Evolutionary conservation across 1,140 invertebrate genomes (phyloP), one percentile per base, ranked within the genome.

Genomic region (Philaenus spumarius): DNA sequence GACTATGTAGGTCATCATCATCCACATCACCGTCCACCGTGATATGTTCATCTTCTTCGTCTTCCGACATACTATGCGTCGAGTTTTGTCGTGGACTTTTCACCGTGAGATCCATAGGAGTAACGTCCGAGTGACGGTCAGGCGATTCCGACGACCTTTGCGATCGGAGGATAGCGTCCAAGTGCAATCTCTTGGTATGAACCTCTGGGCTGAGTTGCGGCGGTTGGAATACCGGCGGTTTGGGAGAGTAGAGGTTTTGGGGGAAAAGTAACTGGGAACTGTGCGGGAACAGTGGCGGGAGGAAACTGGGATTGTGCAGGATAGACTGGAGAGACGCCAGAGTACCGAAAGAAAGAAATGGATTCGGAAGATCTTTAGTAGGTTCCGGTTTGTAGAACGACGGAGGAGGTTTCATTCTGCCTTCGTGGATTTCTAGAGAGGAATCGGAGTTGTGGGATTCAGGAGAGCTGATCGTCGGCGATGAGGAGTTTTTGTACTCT

Each of bases 381-480:
- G 15, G 59, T 71, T 51, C 67, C 75, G 68, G 64, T 20, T 43
- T 62, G 54, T 42, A 62, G 61, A 47, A 62, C 30, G 24, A 39
- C 50, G 17, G 35, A 42, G 9, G 71, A 43, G 26, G 69, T 45
- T 0, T 68, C 54, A 64, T 67, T 62, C 76, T 68, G 42, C 77
- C 71, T 45, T 82, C 81, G 19, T 76, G 77, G 22, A 83, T 73
- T 65, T 85, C 82, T 15, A 83, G 74, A 0, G 82, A 84, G 7
- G 84, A 85, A 58, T 86, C 85, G 46, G 85, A 88, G 63, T 86
- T 85, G 59, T 87, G 84, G 0, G 85, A 87, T 56, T 87, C 86
- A 0, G 86, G 86, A 0, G 85, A 87, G 46, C 83, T 84, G 0
- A 87, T 82, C 43, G 82, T 85, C 0, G 85, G 84, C 0, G 81